Evolutionary conservation across 2,888 invertebrate species (phyloP), one percentile per base, ranked within the genome.

Genomic region (Luperina testacea): DNA sequence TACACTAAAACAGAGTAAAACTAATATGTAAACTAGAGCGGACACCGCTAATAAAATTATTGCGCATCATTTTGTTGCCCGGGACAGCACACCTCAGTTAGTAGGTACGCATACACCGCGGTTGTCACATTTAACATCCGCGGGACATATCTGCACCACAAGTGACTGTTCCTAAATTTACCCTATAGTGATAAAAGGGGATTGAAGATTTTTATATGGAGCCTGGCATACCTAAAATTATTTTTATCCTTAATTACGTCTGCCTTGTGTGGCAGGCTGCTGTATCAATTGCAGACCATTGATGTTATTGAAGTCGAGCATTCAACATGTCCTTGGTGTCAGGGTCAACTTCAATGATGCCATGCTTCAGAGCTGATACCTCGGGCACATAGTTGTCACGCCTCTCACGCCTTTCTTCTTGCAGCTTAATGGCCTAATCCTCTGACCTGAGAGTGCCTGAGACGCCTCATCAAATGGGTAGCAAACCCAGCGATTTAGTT

Each of bases 401-500:
- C 92, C 99, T 98, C 97, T 99, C 99, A 95, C 99, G 98, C 96
- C 99, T 99, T 96, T 99, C 99, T 96, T 99, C 99, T 97, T 99
- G 99, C 90, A 99, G 97, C 95, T 99, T 99, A 95, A 99, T 99
- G 88, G 99, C n/a, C n/a, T n/a, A n/a, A n/a, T 87, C 99, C 99
- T 92, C 99, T 98, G 45, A 99, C 99, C 95, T 99, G 99, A 38
- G 99, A 99, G 95, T 99, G 98, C 92, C 99, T 98, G 90, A 99
- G 98, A 92, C 99, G 98, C 94, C 99, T 99, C 99, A 99, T 99
- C 97, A 99, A 98, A 97, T 99, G 99, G 85, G 99, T 99, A 82
- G 99, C 99, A 97, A 99, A 99, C 89, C 99, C 99, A 94, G 99
- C 99, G 94, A 99, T 99, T 97, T 99, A 99, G 96, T 99, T 99